A percentile compares a stretch with the other conserved stretches of the same genome.
Evolutionary conservation across 1,140 invertebrate species (phyloP).

Genomic region (Anoplophora glabripennis): DNA sequence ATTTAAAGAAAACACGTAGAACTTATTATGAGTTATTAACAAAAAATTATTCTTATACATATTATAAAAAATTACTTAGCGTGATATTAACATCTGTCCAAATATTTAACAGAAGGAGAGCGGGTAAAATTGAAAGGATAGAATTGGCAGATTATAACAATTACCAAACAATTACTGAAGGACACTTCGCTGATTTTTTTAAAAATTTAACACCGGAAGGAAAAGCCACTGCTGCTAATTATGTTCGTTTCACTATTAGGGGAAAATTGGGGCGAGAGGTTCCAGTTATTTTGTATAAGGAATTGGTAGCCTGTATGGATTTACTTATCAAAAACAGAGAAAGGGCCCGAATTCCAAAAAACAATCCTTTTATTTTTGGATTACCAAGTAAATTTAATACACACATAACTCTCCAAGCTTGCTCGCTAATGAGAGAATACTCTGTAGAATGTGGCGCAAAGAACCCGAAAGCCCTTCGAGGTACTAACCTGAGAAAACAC

Average conservation of each 20-base stretch:
- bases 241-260: neutral
- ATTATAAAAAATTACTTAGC: neutral
- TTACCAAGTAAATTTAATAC: neutral
- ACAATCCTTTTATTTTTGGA: neutral
- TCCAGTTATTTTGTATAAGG: neutral
- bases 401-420: neutral
- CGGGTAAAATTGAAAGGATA: conserved; percentile 5
- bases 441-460: neutral
- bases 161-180: neutral
- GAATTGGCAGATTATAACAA: neutral
- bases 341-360: neutral
- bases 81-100: neutral
- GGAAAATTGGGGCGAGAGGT: neutral
- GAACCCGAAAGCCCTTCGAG: neutral
- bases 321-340: neutral
- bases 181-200: neutral
- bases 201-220: no score
- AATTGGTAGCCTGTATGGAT: neutral
- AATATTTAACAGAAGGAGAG: conserved; percentile 7
- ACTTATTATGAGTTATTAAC: neutral
- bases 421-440: neutral
- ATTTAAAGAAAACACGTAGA: neutral
- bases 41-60: neutral
- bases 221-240: neutral
- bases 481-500: neutral